Base-by-base conservation (phyloP, 1,140 invertebrate species). In the Microplitis demolitor region DNA sequence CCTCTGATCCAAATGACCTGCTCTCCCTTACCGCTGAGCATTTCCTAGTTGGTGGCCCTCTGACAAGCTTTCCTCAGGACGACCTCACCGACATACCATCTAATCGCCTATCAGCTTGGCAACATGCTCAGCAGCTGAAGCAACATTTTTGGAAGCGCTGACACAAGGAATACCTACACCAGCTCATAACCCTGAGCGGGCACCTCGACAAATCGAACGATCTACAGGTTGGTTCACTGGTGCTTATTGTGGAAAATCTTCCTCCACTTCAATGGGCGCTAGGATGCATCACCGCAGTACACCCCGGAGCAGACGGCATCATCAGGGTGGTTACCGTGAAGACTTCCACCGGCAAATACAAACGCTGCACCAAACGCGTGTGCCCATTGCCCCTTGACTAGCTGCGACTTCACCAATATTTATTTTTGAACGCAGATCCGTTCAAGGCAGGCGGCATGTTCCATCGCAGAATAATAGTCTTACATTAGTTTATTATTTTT, bases 271-370 rank as follows among this genome's bases (percentile, higher is more conserved):
- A 79, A 70, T 80, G 80, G 80, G 51, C 71, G 6, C 64, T 81
- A 50, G 81, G 79, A 14, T 66, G 81, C 50, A 72, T 84, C 6
- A 66, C 69, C 9, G 54, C 58, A 4, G 31, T 81, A 3, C 76
- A 80, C 73, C 69, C 78, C 3, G 81, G 80, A 39, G 34, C 11
- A 5, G 78, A 82, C 60, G 77, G 76, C 31, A 68, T 75, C n/a
- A 54, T 13, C 60, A 70, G 80, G 53, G 78, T 81, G 6, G 78
- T 76, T 8, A 74, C 80, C 9, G 66, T 83, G 24, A 74, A 66
- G 45, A 82, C 79, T 1, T 71, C 67, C 24, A 63, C 54, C n/a
- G 76, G 79, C 13, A 66, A 16, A 51, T 73, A 78, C 50, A 75
- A 74, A 39, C 45, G 45, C 45, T 50, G 45, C 45, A 50, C 13